Evolutionary conservation across 1,140 invertebrate genomes (phyloP), one percentile per base, ranked within the genome.

Genomic region (Cyclargus thomasi): DNA sequence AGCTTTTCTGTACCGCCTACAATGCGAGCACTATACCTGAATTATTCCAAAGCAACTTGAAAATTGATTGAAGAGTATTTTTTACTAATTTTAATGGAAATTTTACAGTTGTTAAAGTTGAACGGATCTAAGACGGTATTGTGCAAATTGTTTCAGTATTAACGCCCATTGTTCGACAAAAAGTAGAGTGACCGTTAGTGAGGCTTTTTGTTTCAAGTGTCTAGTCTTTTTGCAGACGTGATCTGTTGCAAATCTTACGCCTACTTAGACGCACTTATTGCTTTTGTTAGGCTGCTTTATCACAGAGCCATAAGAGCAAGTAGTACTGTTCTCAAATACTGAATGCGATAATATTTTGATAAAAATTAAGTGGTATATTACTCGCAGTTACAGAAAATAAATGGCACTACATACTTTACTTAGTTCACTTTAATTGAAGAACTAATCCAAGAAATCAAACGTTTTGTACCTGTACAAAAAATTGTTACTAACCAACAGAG

Each of bases 111-210:
- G 55, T 11, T 59, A 18, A 59, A 59, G 18, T 21, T 59, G 7
- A 59, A 21, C 55, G 55, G 55, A 59, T 21, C 18, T 6, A 59
- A 59, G 55, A 20, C 55, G 55, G 55, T 21, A 20, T 59, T 59
- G 55, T 59, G 17, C 55, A 59, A 59, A 59, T 59, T 59, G 55
- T 59, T 59, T 59, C 55, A 59, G 20, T 21, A 59, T 59, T 59
- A 59, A 59, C 55, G 55, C 18, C 55, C 20, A 59, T 21, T 59
- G 55, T 59, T 59, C 18, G 11, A 59, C 17, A 59, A 59, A 55
- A 59, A 59, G 55, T 59, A 59, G 55, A 21, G 6, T 59, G 10
- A 59, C 55, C 55, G 55, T 59, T 59, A 59, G 55, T 59, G 0
- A 20, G 20, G 20, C 20, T 59, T 59, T 55, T 59, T 59, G 17